phyloP scores from a whole-genome alignment of 2,888 invertebrate genomes.

The Calameuta pallipes region DNA sequence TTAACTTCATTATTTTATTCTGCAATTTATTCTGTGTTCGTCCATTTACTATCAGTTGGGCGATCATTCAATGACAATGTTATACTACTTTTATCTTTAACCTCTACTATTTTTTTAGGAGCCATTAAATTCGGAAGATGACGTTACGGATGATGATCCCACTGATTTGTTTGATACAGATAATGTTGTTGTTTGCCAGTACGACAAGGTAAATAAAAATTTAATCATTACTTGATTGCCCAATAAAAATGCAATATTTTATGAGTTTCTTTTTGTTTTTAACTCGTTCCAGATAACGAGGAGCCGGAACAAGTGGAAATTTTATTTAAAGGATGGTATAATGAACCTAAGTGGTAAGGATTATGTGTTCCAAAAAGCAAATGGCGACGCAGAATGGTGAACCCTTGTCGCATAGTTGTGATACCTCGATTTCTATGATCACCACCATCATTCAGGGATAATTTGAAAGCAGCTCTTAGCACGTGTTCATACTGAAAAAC shows the following conservation, averaged over 20 bases:
- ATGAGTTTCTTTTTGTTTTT: slow-evolving; percentile 2
- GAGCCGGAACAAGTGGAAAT: slow-evolving; percentile 99
- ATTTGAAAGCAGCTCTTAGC: slow-evolving; percentile 8
- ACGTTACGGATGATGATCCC: slow-evolving; percentile 96
- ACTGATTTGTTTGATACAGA: slow-evolving; percentile 98
- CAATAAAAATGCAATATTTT: neutral
- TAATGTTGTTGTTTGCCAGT: slow-evolving; percentile 99
- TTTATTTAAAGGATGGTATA: slow-evolving; percentile 98
- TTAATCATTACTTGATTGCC: neutral
- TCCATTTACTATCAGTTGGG: neutral
- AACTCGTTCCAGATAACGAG: slow-evolving; percentile 83
- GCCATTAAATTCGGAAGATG: slow-evolving; percentile 96
- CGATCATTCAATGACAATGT: neutral
- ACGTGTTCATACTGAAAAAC: slow-evolving; percentile 8
- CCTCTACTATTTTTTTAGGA: slow-evolving; percentile 70
- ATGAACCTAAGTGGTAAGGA: slow-evolving; percentile 99
- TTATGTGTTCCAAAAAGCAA: slow-evolving; percentile 98
- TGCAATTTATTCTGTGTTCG: neutral
- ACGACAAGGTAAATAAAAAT: slow-evolving; percentile 84
- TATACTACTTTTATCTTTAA: neutral
- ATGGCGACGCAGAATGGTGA: slow-evolving; percentile 99
- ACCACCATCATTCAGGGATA: neutral
- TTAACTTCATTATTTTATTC: neutral
- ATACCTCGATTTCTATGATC: slow-evolving; percentile 13
- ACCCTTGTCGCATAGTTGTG: slow-evolving; percentile 28